Evolutionary conservation across 2,797 vertebrate species (phyloP).

Genomic region (Calcarius lapponicus): DNA sequence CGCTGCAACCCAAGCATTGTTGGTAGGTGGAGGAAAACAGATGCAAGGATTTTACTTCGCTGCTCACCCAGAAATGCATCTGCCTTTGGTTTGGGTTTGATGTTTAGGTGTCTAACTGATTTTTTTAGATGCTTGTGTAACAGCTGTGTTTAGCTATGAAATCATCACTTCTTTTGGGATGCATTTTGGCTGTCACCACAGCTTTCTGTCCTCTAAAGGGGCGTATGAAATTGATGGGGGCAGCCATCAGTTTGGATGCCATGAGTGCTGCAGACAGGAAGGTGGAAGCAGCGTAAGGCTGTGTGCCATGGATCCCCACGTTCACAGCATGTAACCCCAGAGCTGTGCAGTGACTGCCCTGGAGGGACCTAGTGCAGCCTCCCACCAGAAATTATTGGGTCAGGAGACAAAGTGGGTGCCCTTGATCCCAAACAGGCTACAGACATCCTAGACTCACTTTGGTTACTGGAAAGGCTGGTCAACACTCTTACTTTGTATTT

Average conservation of each 20-base stretch:
- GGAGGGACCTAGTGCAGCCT: background rate
- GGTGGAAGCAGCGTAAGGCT: background rate
- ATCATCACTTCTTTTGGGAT: background rate
- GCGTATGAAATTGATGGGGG: background rate
- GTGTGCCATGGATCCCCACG: accelerated
- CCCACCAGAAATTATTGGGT: background rate
- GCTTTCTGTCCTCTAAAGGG: background rate
- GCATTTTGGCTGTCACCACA: background rate
- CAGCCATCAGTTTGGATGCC: background rate
- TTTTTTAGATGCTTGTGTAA: background rate
- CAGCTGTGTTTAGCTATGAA: background rate
- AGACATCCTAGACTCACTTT: background rate
- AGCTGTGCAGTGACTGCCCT: background rate
- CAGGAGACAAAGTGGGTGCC: background rate
- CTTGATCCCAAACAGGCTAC: background rate
- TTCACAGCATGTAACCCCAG: accelerated
- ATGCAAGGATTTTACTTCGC: background rate
- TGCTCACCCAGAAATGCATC: background rate
- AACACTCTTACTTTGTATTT: background rate
- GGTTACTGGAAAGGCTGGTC: background rate
- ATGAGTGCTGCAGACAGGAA: background rate
- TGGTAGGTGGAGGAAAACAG: background rate
- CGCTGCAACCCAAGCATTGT: background rate
- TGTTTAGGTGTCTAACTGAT: background rate
- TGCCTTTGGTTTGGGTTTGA: slow-evolving; percentile 3